Evolutionary conservation across 2,888 invertebrate genomes (phyloP).

Genomic region (Habrosyne pyritoides): DNA sequence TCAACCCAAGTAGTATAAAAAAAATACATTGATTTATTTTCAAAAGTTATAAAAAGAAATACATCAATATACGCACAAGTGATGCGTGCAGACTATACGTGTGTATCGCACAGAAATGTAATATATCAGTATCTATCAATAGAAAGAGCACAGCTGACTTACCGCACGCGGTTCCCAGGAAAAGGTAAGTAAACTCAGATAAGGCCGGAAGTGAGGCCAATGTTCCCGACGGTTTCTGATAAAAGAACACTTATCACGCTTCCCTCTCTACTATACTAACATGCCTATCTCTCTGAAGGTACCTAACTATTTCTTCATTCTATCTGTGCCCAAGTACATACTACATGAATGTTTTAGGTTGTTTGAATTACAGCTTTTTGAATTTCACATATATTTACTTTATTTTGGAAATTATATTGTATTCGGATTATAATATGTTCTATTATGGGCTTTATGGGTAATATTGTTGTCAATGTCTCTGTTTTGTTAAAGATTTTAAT

Average conservation of each 20-base stretch:
- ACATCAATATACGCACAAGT: neutral
- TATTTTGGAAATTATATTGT: no score
- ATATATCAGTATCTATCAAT: conserved; percentile 18
- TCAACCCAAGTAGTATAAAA: no score
- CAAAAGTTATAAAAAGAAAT: neutral
- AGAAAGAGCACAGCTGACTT: conserved; percentile 54
- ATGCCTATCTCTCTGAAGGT: conserved; percentile 21
- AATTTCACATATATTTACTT: no score
- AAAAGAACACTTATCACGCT: conserved; percentile 65
- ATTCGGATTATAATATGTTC: no score
- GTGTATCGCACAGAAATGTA: conserved; percentile 14
- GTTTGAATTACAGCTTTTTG: no score
- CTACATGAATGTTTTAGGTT: neutral
- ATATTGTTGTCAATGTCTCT: no score
- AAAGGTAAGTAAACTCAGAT: conserved; percentile 72
- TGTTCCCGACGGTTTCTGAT: conserved; percentile 62
- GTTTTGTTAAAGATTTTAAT: no score
- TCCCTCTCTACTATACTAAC: conserved; percentile 38
- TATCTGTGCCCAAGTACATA: conserved; percentile 5
- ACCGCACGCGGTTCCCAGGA: conserved; percentile 64
- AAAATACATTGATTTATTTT: neutral
- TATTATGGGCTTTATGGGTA: no score
- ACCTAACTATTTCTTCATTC: conserved; percentile 19
- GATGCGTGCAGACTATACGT: conserved; percentile 15
- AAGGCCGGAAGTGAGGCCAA: conserved; percentile 79